A percentile compares a stretch with the other conserved stretches of the same genome.
Conservation (phyloP, 2,797 vertebrate species). For the Loriculus beryllinus region DNA sequence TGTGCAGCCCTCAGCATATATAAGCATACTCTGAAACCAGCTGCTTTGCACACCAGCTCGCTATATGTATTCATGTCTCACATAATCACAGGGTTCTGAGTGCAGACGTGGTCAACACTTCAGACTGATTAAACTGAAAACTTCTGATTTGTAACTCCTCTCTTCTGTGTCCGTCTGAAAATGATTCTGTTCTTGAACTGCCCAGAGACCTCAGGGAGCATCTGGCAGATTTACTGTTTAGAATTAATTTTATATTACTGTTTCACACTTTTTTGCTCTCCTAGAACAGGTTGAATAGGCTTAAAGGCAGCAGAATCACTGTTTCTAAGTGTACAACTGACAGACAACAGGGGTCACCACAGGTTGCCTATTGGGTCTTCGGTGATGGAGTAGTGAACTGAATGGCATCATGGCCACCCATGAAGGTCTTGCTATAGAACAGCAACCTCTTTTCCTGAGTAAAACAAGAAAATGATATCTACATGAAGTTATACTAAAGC, state of each 20-base stretch:
- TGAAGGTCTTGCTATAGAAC: not conserved
- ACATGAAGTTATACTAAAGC: not conserved
- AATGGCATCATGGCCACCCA: not conserved
- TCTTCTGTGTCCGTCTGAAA: not conserved
- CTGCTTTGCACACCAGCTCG: not conserved
- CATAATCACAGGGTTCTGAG: not conserved
- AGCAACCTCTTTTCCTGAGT: not conserved
- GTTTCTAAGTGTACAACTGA: not conserved
- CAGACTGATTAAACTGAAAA: not conserved
- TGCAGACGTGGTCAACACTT: not conserved
- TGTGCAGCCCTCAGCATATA: fast-evolving
- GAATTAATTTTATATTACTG: not conserved
- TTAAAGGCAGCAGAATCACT: not conserved
- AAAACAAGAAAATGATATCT: not conserved
- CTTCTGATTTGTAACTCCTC: not conserved
- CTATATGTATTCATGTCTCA: fast-evolving
- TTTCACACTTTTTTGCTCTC: not conserved
- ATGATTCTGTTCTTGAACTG: not conserved
- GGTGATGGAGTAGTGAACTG: not conserved
- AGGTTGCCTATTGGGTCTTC: not conserved
- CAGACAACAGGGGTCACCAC: not conserved
- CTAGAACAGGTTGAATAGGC: not conserved
- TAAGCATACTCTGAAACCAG: fast-evolving
- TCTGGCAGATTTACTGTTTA: not conserved
- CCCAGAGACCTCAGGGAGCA: not conserved